Base-by-base conservation (phyloP, 2,113 vertebrate genomes). In the Gambusia affinis region DNA sequence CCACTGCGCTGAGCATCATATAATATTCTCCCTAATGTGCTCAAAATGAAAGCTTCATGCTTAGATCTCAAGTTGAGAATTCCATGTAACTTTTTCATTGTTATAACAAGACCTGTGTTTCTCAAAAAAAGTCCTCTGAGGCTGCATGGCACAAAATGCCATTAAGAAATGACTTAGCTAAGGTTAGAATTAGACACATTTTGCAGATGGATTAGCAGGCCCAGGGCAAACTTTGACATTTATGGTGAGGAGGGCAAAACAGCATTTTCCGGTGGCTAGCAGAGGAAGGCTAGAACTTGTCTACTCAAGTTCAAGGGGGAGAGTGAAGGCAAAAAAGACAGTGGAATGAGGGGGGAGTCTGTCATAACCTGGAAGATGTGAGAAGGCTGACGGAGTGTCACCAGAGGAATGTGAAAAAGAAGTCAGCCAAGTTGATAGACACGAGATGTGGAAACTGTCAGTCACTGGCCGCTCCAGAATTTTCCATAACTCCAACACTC, bases 401-500 rank as follows among this genome's bases (percentile, higher is more conserved):
- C 76, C 75, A 75, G 65, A 78, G 80, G 85, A 89, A 92, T 90
- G 88, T 78, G 75, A 60, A 74, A 70, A 29, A 82, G 54, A 73
- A 67, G 80, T 69, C 42, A 76, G 57, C 31, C 17, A 22, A 70
- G 62, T 15, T 82, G 88, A 88, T 7, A 39, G 88, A 70, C 82
- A 79, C 73, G 72, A 82, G 84, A 89, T 0, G 70, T 87, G 85
- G 82, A 84, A 75, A 77, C 75, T 88, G 88, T 85, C 88, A 42
- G 75, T 91, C 88, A 88, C 73, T 75, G 15, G 70, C 39, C 57
- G 75, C 65, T 82, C 64, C 61, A 81, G 79, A 85, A 84, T 85
- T 84, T 90, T 90, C 85, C 85, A 88, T 91, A 85, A 90, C 81
- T 84, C 66, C 79, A 87, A 8, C 70, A 14, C 70, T 74, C 62